A percentile compares a stretch with the other conserved stretches of the same genome.
Conservation (phyloP, 2,113 vertebrate species). For the Chlamydotis undulata region DNA sequence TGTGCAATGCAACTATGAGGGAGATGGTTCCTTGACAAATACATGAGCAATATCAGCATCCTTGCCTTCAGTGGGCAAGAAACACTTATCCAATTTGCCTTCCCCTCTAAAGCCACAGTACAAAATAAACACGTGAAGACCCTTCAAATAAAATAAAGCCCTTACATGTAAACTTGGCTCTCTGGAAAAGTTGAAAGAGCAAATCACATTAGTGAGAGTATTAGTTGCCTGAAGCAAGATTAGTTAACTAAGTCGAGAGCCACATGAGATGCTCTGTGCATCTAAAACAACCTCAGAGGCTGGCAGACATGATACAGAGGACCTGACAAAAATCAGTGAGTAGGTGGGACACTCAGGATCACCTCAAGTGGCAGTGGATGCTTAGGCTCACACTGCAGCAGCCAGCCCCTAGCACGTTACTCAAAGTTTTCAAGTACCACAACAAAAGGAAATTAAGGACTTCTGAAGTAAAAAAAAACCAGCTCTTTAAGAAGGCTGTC, state of each 20-base stretch:
- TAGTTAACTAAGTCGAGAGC: background rate
- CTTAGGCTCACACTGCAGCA: background rate
- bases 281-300: background rate
- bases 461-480: background rate
- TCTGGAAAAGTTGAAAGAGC: background rate
- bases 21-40: background rate
- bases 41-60: background rate
- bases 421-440: background rate
- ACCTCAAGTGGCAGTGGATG: background rate
- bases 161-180: background rate
- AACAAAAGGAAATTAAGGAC: background rate
- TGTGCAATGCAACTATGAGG: background rate
- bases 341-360: background rate
- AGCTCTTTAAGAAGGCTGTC: background rate
- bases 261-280: background rate
- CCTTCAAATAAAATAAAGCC: constrained; percentile 10
- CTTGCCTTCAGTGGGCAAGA: background rate
- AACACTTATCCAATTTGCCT: background rate
- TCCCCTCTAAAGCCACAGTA: background rate
- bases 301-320: background rate
- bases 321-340: background rate
- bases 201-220: background rate
- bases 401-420: background rate
- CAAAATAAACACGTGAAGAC: background rate
- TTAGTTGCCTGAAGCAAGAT: background rate